phyloP scores from a whole-genome alignment of 1,140 invertebrate species.

The Atta texana region DNA sequence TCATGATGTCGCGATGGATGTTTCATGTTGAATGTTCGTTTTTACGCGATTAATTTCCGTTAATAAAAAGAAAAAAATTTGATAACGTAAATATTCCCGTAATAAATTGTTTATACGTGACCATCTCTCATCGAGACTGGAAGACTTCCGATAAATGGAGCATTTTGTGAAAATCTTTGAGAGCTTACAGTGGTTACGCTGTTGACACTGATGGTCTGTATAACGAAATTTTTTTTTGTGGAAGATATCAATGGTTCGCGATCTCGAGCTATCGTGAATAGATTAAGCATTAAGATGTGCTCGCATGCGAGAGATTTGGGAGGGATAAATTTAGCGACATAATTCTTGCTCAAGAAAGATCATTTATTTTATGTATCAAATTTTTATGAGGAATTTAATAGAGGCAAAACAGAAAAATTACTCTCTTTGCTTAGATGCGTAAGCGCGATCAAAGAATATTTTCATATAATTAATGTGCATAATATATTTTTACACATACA shows the following conservation, averaged over 20 bases:
- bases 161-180: slow-evolving; percentile 61
- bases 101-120: background rate
- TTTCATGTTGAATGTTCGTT: slow-evolving; percentile 27
- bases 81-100: background rate
- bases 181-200: slow-evolving; percentile 51
- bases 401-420: background rate
- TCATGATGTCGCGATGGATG: slow-evolving; percentile 76
- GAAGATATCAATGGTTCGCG: background rate
- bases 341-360: background rate
- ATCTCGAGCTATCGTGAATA: background rate
- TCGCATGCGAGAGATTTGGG: background rate
- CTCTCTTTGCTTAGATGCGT: background rate
- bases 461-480: background rate
- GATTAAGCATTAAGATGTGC: background rate
- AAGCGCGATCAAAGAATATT: background rate
- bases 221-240: background rate
- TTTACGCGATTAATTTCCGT: background rate
- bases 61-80: background rate
- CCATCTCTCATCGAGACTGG: background rate
- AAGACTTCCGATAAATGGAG: background rate
- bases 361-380: background rate
- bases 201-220: slow-evolving; percentile 76
- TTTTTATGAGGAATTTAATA: slow-evolving; percentile 6
- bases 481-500: background rate
- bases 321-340: background rate